Base-by-base conservation (phyloP, 2,797 vertebrate genomes). In the Eurystomus glaucurus region DNA sequence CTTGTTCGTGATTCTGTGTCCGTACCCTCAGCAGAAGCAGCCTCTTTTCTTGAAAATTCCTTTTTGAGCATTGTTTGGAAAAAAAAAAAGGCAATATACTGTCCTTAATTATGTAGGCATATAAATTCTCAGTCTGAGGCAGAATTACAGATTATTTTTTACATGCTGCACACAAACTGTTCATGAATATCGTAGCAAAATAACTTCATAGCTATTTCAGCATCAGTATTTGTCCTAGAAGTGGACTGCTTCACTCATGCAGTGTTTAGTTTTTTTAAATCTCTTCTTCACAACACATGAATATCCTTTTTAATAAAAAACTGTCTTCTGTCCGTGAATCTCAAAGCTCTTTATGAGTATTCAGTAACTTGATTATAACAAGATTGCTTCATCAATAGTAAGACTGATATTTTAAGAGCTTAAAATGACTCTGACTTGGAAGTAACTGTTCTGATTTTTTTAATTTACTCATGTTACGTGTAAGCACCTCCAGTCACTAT, bases 341-440 rank as follows among this genome's bases (percentile, higher is more conserved):
- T 88, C 48, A 83, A 90, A 83, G 81, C 71, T 92, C 37, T 83
- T 94, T 85, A 45, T 86, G 60, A 74, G 51, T 58, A 55, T 76
- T 79, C 66, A 65, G 50, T 74, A 77, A 43, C 64, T 66, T 93
- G 41, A 39, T 52, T 93, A 5, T 74, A 89, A 74, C 69, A 77
- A 52, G 77, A 91, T 93, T 95, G 62, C 55, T 61, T 91, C 50
- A 64, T 70, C 71, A 39, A 25, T 62, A 39, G 25, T 62, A 74
- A 68, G 28, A 50, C 37, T 74, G 81, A 6, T 92, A 52, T 58
- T 92, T 82, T 85, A 60, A 79, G 62, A 88, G 60, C 45, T 81
- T 95, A 68, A 88, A 89, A 90, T 92, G 7, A 70, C 28, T 48
- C 33, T 92, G 84, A 29, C 75, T 84, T 92, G 69, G 37, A 85